Percentiles rank a stretch among this genome's conserved stretches.
phyloP scores from a whole-genome alignment of 2,888 invertebrate genomes.

The Lithophane ornitopus region DNA sequence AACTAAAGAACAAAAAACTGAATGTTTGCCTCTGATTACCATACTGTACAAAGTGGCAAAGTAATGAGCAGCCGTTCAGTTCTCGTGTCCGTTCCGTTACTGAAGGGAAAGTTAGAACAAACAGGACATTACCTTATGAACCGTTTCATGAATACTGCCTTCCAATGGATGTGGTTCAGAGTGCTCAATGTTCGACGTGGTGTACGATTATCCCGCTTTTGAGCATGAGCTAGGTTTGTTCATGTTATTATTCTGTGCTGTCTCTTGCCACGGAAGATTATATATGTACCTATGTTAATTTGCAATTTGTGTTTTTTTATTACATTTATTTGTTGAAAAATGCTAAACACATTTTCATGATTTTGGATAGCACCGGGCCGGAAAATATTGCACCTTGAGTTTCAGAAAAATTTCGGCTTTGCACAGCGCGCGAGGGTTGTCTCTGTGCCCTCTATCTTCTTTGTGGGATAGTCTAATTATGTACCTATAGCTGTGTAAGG shows the following conservation, averaged over 20 bases:
- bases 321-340: too few relatives aligned
- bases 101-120: conserved; percentile 36
- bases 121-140: conserved; percentile 30
- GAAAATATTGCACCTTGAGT: too few relatives aligned
- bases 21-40: conserved; percentile 32
- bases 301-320: too few relatives aligned
- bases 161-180: conserved; percentile 15
- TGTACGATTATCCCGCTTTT: conserved; percentile 9
- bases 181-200: not conserved
- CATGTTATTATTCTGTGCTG: not conserved
- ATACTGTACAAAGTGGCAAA: conserved; percentile 30
- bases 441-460: not conserved
- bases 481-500: too few relatives aligned
- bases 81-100: not conserved
- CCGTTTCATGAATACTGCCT: conserved; percentile 15
- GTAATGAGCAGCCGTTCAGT: conserved; percentile 4
- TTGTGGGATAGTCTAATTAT: too few relatives aligned
- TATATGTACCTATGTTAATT: too few relatives aligned
- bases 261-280: not conserved
- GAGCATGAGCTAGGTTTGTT: not conserved
- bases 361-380: too few relatives aligned
- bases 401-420: not conserved
- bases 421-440: not conserved
- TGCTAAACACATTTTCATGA: too few relatives aligned
- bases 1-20: conserved; percentile 7